Evolutionary conservation across 2,113 vertebrate genomes (phyloP).

Genomic region (Lasiurus borealis): DNA sequence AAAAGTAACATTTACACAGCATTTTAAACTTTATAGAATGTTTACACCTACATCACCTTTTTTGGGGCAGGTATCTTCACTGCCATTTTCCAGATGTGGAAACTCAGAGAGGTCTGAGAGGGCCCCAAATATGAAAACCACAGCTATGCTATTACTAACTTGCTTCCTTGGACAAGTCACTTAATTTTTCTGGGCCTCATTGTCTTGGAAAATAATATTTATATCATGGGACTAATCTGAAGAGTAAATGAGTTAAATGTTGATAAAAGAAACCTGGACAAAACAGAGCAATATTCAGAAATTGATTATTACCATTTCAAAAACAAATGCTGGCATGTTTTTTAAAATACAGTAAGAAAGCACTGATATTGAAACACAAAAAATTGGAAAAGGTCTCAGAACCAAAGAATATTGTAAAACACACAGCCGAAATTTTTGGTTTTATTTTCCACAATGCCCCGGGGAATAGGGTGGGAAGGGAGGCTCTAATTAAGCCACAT

Average conservation of each 20-base stretch:
- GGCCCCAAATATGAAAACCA: not conserved
- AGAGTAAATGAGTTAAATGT: not conserved
- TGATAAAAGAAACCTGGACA: not conserved
- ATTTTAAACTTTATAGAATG: not conserved
- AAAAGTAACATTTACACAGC: not conserved
- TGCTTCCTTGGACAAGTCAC: not conserved
- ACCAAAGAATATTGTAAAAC: conserved; percentile 16
- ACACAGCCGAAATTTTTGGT: not conserved
- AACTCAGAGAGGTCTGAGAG: not conserved
- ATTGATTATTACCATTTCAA: not conserved
- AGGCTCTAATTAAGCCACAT: not conserved
- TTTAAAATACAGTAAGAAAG: conserved; percentile 7
- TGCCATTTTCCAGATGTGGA: not conserved
- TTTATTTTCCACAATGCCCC: not conserved
- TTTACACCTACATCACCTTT: not conserved
- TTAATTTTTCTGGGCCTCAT: not conserved
- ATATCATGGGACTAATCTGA: not conserved
- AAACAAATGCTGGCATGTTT: not conserved
- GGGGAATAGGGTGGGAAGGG: not conserved
- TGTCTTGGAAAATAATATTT: not conserved
- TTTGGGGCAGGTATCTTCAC: not conserved
- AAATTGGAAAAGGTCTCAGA: not conserved
- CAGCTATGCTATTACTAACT: not conserved
- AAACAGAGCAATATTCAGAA: not conserved
- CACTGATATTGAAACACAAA: not conserved